These are phyloP conservation scores for Manis javanica DNA, from an alignment of 2,797 vertebrate genomes.

Conservation along the genomic window DNA sequence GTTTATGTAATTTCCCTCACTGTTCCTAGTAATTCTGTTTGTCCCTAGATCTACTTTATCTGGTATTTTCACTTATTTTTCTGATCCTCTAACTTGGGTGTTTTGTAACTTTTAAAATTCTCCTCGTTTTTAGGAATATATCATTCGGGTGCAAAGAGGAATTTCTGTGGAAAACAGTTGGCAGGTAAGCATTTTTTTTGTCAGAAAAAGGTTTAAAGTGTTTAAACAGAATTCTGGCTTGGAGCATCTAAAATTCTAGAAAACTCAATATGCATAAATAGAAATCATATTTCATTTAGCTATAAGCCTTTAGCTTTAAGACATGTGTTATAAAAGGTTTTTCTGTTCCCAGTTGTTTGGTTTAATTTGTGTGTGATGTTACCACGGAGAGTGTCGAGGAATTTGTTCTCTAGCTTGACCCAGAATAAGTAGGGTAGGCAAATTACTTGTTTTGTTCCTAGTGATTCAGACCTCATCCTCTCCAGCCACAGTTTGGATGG, in stretches of 20 bases:
- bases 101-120: conserved; percentile 10
- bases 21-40: background rate
- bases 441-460: conserved; percentile 8
- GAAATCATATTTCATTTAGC: conserved; percentile 38
- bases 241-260: conserved; percentile 5
- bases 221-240: background rate
- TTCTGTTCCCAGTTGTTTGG: conserved; percentile 13
- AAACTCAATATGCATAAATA: conserved; percentile 44
- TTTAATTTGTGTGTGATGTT: conserved; percentile 21
- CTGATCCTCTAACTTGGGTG: background rate
- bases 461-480: background rate
- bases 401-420: background rate
- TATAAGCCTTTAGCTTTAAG: conserved; percentile 54
- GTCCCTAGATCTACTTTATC: conserved; percentile 1
- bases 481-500: background rate
- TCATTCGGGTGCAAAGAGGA: conserved; percentile 97
- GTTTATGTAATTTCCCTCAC: background rate
- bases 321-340: conserved; percentile 14
- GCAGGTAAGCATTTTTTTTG: conserved; percentile 91
- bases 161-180: conserved; percentile 96
- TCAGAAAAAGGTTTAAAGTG: conserved; percentile 24
- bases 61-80: conserved; percentile 37
- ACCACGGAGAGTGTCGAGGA: background rate
- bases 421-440: background rate
- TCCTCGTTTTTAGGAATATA: conserved; percentile 92